These are phyloP conservation scores for Xiphophorus maculatus DNA, from an alignment of 2,113 vertebrate species.

Conservation along the genomic window DNA sequence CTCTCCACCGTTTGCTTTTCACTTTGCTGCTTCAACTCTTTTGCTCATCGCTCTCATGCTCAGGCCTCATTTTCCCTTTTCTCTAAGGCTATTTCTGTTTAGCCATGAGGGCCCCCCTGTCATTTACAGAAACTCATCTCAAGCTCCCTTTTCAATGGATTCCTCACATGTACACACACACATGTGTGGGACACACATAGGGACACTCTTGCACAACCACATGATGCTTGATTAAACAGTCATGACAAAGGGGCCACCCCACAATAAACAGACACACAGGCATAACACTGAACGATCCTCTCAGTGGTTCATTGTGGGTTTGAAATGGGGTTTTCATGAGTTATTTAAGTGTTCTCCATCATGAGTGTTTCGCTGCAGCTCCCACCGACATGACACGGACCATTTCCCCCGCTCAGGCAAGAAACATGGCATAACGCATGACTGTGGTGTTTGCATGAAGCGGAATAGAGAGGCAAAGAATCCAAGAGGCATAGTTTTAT, in stretches of 20 bases:
- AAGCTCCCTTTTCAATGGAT: constrained; percentile 39
- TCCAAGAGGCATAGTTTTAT: constrained; percentile 38
- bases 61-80: constrained; percentile 39
- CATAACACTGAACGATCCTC: constrained; percentile 31
- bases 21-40: constrained; percentile 20
- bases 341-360: constrained; percentile 71
- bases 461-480: constrained; percentile 25
- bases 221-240: constrained; percentile 58
- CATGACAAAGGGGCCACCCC: constrained; percentile 37
- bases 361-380: constrained; percentile 40
- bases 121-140: constrained; percentile 58
- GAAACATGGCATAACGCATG: constrained; percentile 56
- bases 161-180: constrained; percentile 7
- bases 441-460: constrained; percentile 39
- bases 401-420: constrained; percentile 56
- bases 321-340: constrained; percentile 62
- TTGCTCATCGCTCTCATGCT: constrained; percentile 14
- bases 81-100: constrained; percentile 70
- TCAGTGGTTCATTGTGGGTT: constrained; percentile 46
- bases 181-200: constrained; percentile 2
- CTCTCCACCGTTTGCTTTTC: constrained; percentile 10
- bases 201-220: constrained; percentile 36
- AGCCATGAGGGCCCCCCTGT: constrained; percentile 60
- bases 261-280: constrained; percentile 25
- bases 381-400: constrained; percentile 61